Percentiles rank a stretch among this genome's conserved stretches.
phyloP scores from a whole-genome alignment of 2,113 vertebrate genomes.

The Podilymbus podiceps region DNA sequence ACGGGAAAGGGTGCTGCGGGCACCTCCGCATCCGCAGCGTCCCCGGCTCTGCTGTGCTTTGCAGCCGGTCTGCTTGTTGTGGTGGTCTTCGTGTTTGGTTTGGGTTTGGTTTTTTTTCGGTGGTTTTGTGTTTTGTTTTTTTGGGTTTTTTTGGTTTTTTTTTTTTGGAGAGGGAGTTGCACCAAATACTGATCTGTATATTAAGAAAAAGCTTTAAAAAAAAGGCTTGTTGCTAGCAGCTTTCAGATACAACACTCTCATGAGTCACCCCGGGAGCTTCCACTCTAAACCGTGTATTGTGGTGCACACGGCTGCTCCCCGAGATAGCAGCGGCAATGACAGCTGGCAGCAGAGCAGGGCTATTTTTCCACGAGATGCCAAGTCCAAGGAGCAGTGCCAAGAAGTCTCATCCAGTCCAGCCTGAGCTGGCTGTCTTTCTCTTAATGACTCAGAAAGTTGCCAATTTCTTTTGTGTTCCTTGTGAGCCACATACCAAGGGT shows the following conservation, averaged over 20 bases:
- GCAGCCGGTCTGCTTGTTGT: not conserved
- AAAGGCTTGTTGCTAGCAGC: not conserved
- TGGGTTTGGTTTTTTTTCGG: not conserved
- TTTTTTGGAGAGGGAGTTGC: not conserved
- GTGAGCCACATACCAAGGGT: not conserved
- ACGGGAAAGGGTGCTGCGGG: accelerated
- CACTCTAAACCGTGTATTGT: not conserved
- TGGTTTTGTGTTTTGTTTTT: not conserved
- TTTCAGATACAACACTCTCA: not conserved
- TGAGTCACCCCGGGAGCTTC: not conserved
- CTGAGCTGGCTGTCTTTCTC: not conserved
- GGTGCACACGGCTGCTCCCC: not conserved
- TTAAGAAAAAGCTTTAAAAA: not conserved
- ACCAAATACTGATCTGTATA: accelerated
- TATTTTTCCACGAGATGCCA: not conserved
- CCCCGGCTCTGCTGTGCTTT: accelerated
- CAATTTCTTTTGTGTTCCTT: not conserved
- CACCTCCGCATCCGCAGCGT: not conserved
- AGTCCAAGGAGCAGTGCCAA: not conserved
- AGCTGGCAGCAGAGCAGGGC: not conserved
- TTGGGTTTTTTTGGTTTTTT: no score
- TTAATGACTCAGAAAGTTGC: not conserved
- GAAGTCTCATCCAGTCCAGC: not conserved
- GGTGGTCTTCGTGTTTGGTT: not conserved
- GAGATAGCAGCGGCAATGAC: not conserved